Base-by-base conservation (phyloP, 2,888 invertebrate genomes). In the Idaea biselata region DNA sequence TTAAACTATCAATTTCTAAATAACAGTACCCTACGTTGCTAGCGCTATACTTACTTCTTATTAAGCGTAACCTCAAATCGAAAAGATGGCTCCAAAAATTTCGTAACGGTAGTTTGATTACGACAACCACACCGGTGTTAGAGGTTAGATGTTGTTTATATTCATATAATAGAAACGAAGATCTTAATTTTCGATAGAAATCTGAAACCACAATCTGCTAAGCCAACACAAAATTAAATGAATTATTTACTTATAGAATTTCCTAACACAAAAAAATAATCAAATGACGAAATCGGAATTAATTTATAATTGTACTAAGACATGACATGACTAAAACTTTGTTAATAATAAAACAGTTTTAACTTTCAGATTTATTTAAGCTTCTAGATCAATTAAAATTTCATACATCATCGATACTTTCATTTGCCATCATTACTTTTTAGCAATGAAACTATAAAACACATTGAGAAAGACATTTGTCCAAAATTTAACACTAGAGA, bases 391-490 rank as follows among this genome's bases (percentile, higher is more conserved):
- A 11, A 44, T 7, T 44, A 44, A 7, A 44, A 3, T 44, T 11
- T 44, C 44, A 44, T 44, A 5, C 14, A 44, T 44, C 44, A 14
- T 14, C 44, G 14, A 8, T 44, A 44, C 8, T 44, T 8, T 8
- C 63, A 62, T 65, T 58, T 59, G 68, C 72, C 69, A 67, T 68
- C 60, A 61, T 68, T 66, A 44, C 44, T 44, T 3, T 11, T 44
- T 65, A 70, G 69, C 66, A 72, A 73, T 61, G 72, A 71, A 73
- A 72, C 71, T 63, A 71, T 71, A 73, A 75, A 81, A 82, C 83
- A 84, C 81, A 82, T 73, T 74, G 72, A 70, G 69, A 82, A 83
- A 87, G 84, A 74, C 82, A 82, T 83, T 83, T 81, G 87, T 87
- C 88, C 88, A 76, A 88, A 83, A 82, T 90, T 76, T 73, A 66